A percentile compares a stretch with the other conserved stretches of the same genome.
These are phyloP conservation scores for Epirrita christyi DNA, from an alignment of 2,888 invertebrate species.

Conservation along the genomic window DNA sequence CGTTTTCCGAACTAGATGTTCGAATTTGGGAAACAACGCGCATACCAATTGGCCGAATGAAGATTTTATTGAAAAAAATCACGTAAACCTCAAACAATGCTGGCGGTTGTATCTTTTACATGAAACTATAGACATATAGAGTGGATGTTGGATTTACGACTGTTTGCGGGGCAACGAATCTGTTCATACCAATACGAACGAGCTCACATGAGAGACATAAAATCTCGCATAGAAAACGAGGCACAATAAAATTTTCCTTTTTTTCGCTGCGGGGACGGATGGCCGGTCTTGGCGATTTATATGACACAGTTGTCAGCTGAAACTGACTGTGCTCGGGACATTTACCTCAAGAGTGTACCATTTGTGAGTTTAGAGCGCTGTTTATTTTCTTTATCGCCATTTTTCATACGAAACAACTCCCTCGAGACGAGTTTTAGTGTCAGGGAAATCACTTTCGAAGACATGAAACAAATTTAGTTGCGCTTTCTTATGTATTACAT, in stretches of 20 bases:
- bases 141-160: slow-evolving; percentile 72
- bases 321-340: slow-evolving; percentile 42
- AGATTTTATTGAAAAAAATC: slow-evolving; percentile 68
- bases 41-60: slow-evolving; percentile 45
- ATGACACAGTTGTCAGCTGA: slow-evolving; percentile 47
- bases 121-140: slow-evolving; percentile 56
- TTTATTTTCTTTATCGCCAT: slow-evolving; percentile 39
- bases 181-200: slow-evolving; percentile 54
- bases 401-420: slow-evolving; percentile 35
- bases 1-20: slow-evolving; percentile 19
- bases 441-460: slow-evolving; percentile 34
- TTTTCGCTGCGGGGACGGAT: slow-evolving; percentile 54
- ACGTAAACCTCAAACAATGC: slow-evolving; percentile 56
- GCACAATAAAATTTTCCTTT: slow-evolving; percentile 60
- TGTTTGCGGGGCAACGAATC: slow-evolving; percentile 67
- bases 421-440: slow-evolving; percentile 33
- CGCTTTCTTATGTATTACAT: slow-evolving; percentile 26
- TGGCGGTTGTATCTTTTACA: slow-evolving; percentile 51
- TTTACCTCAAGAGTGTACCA: slow-evolving; percentile 44
- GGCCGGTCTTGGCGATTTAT: slow-evolving; percentile 49
- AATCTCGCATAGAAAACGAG: slow-evolving; percentile 58
- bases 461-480: slow-evolving; percentile 33
- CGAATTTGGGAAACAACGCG: slow-evolving; percentile 32
- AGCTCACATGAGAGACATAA: slow-evolving; percentile 60
- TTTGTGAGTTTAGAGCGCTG: slow-evolving; percentile 40